Percentiles rank a stretch among this genome's conserved stretches.
These are phyloP conservation scores for Pandemis cinnamomeana DNA, from an alignment of 2,888 invertebrate species.

Conservation along the genomic window DNA sequence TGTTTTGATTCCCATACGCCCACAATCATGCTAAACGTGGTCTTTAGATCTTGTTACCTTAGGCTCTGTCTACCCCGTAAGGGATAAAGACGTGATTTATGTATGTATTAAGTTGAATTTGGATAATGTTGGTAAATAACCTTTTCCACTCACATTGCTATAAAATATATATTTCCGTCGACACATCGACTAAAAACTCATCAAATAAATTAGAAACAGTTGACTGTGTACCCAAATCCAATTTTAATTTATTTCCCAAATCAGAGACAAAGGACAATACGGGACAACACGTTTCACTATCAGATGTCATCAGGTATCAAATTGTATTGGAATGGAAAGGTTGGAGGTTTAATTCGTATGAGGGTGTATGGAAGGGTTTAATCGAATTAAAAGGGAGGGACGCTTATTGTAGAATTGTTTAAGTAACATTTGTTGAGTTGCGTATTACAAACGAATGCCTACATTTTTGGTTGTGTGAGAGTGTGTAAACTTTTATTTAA, in stretches of 20 bases:
- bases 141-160: not conserved
- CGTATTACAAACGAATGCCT: too few relatives aligned
- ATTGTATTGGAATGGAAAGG: conserved; percentile 24
- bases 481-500: too few relatives aligned
- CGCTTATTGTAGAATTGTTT: not conserved
- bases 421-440: not conserved
- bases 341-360: conserved; percentile 19
- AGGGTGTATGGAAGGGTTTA: conserved; percentile 6
- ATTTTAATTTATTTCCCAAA: conserved; percentile 10
- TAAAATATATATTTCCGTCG: not conserved
- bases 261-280: conserved; percentile 8
- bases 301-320: conserved; percentile 26
- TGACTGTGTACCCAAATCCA: conserved; percentile 5
- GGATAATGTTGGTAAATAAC: not conserved
- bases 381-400: not conserved
- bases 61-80: too few relatives aligned
- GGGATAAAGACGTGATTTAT: too few relatives aligned
- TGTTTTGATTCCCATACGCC: too few relatives aligned
- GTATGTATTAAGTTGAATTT: not conserved
- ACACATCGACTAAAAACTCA: not conserved
- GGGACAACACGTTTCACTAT: conserved; percentile 21
- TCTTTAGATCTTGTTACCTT: too few relatives aligned
- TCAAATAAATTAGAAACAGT: conserved; percentile 13
- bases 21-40: too few relatives aligned
- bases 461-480: too few relatives aligned